Percentiles rank a stretch among this genome's conserved stretches.
Evolutionary conservation across 2,797 vertebrate genomes (phyloP).

Genomic region (Masticophis lateralis): DNA sequence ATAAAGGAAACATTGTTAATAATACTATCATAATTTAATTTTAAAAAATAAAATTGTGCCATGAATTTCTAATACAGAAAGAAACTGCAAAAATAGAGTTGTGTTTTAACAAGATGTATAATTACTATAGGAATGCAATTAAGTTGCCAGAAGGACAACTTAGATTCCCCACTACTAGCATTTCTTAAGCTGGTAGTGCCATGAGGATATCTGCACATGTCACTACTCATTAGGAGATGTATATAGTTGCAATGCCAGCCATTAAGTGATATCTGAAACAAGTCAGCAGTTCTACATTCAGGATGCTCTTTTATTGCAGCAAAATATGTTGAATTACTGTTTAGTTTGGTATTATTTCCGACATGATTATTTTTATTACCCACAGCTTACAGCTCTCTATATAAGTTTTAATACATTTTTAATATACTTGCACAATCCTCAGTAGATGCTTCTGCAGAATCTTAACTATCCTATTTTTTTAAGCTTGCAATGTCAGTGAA

Average conservation of each 20-base stretch:
- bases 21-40: background rate
- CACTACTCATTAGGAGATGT: background rate
- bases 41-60: background rate
- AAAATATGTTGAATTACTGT: background rate
- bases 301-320: conserved; percentile 8
- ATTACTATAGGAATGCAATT: background rate
- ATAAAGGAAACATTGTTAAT: background rate
- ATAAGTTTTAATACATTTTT: conserved; percentile 29
- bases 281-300: background rate
- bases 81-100: background rate
- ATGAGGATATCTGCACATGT: conserved; percentile 8
- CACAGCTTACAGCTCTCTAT: background rate
- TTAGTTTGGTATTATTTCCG: background rate
- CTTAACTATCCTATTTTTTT: conserved; percentile 13
- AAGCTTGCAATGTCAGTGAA: conserved; percentile 17
- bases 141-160: background rate
- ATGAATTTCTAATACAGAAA: background rate
- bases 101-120: conserved; percentile 4
- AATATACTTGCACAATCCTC: conserved; percentile 19
- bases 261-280: background rate
- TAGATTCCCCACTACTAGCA: background rate
- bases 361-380: conserved; percentile 34
- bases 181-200: conserved; percentile 11
- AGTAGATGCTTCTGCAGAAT: conserved; percentile 9
- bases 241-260: background rate